A percentile compares a stretch with the other conserved stretches of the same genome.
Evolutionary conservation across 2,113 vertebrate species (phyloP).

Genomic region (Psilopsiagon aurifrons): DNA sequence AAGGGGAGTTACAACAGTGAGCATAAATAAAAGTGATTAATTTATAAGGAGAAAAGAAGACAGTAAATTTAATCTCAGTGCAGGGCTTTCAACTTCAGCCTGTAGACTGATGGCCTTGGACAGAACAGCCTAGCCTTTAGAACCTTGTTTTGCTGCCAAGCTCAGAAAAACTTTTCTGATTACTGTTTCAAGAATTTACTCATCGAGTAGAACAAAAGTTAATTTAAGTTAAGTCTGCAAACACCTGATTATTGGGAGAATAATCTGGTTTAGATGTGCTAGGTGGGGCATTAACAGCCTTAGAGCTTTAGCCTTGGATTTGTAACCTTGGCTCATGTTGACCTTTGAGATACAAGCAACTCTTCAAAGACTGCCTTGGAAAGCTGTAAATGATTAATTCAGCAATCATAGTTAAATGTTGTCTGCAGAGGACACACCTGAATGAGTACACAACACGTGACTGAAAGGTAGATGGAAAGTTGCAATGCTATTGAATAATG

Average conservation of each 20-base stretch:
- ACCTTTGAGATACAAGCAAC: conserved; percentile 41
- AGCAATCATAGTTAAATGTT: background rate
- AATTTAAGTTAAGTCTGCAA: background rate
- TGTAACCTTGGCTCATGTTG: background rate
- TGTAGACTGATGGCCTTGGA: background rate
- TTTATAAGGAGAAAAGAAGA: background rate
- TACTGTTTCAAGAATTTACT: background rate
- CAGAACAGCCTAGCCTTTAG: background rate
- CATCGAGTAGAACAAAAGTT: background rate
- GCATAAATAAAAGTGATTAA: background rate
- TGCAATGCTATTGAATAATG: background rate
- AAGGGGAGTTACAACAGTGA: background rate
- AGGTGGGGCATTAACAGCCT: background rate
- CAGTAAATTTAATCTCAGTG: background rate
- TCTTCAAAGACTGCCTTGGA: conserved; percentile 9
- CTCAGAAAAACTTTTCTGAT: background rate
- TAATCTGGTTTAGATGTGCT: background rate
- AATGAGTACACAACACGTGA: background rate
- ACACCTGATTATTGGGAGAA: background rate
- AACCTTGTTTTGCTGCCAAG: background rate
- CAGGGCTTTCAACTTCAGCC: background rate
- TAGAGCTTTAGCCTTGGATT: background rate
- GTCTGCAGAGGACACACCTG: background rate
- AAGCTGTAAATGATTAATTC: conserved; percentile 65
- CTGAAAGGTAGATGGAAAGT: background rate